Evolutionary conservation across 2,113 vertebrate species (phyloP), one percentile per base, ranked within the genome.

Genomic region (Python bivittatus): DNA sequence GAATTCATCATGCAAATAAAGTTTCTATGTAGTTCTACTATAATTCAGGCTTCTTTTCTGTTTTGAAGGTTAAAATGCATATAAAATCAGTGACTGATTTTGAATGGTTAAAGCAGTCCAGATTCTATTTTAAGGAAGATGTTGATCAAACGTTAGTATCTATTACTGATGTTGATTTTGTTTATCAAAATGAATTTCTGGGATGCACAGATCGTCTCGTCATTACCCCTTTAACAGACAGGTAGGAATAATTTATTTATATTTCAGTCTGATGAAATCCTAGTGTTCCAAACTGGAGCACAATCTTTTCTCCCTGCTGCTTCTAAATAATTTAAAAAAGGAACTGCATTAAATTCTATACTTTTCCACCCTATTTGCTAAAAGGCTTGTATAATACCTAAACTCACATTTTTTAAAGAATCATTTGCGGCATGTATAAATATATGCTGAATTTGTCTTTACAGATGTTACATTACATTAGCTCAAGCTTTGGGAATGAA

Each of bases 201-300:
- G 98, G 99, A 93, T 99, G 99, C 93, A 99, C 98, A 0, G 99
- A 99, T 97, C 97, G 98, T 90, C 98, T 99, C 84, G 98, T 99
- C 92, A 99, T 99, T 95, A 99, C 99, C 6, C 99, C 99, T 60
- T 97, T 99, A 91, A 99, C 99, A 8, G 98, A 99, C 96, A 98
- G 98, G 98, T 98, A 96, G 96, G 97, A 93, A 94, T 86, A 6
- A 0, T 64, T 22, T 56, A 11, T 83, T 86, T 15, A 6, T 57
- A 13, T 52, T 29, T 6, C 12, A 53, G 44, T n/a, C 42, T 53
- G 60, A 42, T 33, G 9, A 15, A 89, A 53, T 84, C 8, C 52
- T 60, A 48, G 15, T 79, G 25, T n/a, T 92, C n/a, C 7, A 27
- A 20, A 38, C 2, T 84, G 12, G 57, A n/a, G n/a, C 1, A 6